Evolutionary conservation across 1,140 invertebrate species (phyloP).

Genomic region (Drosophila sulfurigaster): DNA sequence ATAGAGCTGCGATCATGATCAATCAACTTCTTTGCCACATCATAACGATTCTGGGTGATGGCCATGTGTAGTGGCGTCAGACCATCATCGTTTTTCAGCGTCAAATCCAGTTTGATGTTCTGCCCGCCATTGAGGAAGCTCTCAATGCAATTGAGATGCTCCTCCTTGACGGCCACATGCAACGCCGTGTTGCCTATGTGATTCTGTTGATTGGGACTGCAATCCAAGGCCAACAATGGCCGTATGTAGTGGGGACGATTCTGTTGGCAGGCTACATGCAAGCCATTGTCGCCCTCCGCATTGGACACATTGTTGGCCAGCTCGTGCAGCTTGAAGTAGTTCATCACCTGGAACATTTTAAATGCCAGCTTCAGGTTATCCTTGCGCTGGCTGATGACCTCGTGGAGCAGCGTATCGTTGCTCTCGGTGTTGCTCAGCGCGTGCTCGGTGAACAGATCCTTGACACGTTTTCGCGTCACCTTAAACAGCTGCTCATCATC

Average conservation of each 20-base stretch:
- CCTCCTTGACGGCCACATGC: conserved; percentile 86
- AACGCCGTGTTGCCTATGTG: conserved; percentile 85
- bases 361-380: conserved; percentile 66
- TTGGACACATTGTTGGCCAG: conserved; percentile 64
- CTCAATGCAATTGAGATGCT: conserved; percentile 66
- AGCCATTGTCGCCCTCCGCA: conserved; percentile 83
- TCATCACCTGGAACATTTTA: conserved; percentile 63
- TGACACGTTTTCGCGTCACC: conserved; percentile 32
- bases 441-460: conserved; percentile 62
- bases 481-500: conserved; percentile 9
- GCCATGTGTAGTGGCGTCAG: conserved; percentile 86
- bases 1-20: conserved; percentile 85
- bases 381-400: conserved; percentile 67
- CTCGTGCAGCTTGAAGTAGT: conserved; percentile 71
- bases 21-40: conserved; percentile 85
- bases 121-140: conserved; percentile 61
- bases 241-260: conserved; percentile 83
- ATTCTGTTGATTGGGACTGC: conserved; percentile 86
- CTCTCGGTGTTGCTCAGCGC: conserved; percentile 65
- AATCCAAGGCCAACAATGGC: conserved; percentile 83
- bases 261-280: conserved; percentile 86
- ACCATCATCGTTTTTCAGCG: conserved; percentile 85
- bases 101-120: conserved; percentile 59
- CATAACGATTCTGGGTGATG: conserved; percentile 85
- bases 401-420: conserved; percentile 72